Evolutionary conservation across 2,113 vertebrate species (phyloP), one percentile per base, ranked within the genome.

Genomic region (Machaerirhynchus nigripectus): DNA sequence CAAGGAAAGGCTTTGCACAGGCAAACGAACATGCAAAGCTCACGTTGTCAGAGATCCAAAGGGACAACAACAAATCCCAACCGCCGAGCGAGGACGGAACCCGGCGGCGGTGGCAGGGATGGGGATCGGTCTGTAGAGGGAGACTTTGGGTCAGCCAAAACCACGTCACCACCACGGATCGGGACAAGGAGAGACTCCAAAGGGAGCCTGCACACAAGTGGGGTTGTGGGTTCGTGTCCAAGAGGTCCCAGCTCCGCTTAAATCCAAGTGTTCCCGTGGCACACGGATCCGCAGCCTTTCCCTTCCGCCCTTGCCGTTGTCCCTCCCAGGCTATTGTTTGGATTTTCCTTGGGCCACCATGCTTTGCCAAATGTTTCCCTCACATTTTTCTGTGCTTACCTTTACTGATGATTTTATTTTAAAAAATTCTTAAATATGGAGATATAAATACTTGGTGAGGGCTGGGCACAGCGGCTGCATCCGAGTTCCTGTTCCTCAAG

Each of bases 271-370:
- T 84, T 92, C 89, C 80, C 33, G 13, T 9, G 57, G 78, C 73
- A 27, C 52, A 20, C 10, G 12, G 84, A 95, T 89, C 94, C 2
- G 1, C 92, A 83, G 84, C 95, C 96, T 96, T 96, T 61, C 93
- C 97, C 96, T 98, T 98, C 98, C 93, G 30, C 88, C 71, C 73
- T 42, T 44, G 27, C 52, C 1, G 1, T 12, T 27, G 76, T 79
- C 76, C 91, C 90, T 96, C 93, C 80, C 91, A 53, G 21, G 6
- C 95, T n/a, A 97, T 97, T 98, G 97, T 98, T 94, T 81, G 14
- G 52, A 42, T 95, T 91, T 89, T 87, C 94, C 87, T 95, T 95
- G 97, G 96, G 82, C 95, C 86, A 53, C 97, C 95, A 73, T 46
- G 91, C 96, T 97, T 91, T 13, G 5, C 73, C 30, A 87, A 95